These are phyloP conservation scores for Cataglyphis cursor DNA, from an alignment of 2,888 invertebrate genomes.

Conservation along the genomic window DNA sequence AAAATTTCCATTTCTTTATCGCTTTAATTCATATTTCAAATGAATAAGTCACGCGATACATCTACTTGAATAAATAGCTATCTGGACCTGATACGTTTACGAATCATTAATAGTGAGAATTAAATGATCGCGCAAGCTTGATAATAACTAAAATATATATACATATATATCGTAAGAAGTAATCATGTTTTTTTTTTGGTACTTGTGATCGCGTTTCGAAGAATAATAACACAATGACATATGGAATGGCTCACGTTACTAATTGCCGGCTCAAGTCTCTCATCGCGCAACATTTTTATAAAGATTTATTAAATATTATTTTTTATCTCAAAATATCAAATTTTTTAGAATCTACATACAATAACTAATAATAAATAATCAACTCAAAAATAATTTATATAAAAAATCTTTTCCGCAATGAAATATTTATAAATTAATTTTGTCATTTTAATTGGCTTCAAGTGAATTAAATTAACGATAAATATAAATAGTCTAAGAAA, in stretches of 20 bases:
- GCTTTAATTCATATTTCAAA: neutral
- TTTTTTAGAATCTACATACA: neutral
- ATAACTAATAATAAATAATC: neutral
- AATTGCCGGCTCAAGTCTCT: too few species aligned
- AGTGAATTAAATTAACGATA: neutral
- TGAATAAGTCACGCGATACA: neutral
- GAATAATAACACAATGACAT: too few species aligned
- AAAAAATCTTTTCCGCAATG: neutral
- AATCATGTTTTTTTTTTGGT: neutral
- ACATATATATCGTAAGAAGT: neutral
- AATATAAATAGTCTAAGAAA: neutral
- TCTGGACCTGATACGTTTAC: neutral
- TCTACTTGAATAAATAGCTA: neutral
- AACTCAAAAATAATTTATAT: neutral
- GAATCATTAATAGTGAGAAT: neutral
- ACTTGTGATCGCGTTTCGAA: too few species aligned
- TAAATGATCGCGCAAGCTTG: neutral
- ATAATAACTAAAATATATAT: neutral
- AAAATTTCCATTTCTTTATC: neutral
- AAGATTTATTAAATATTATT: neutral
- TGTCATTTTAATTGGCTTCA: neutral
- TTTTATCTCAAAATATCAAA: neutral
- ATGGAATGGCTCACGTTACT: too few species aligned
- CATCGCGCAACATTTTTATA: too few species aligned
- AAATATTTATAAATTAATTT: neutral